These are phyloP conservation scores for Malurus melanocephalus DNA, from an alignment of 2,113 vertebrate genomes.

Conservation along the genomic window DNA sequence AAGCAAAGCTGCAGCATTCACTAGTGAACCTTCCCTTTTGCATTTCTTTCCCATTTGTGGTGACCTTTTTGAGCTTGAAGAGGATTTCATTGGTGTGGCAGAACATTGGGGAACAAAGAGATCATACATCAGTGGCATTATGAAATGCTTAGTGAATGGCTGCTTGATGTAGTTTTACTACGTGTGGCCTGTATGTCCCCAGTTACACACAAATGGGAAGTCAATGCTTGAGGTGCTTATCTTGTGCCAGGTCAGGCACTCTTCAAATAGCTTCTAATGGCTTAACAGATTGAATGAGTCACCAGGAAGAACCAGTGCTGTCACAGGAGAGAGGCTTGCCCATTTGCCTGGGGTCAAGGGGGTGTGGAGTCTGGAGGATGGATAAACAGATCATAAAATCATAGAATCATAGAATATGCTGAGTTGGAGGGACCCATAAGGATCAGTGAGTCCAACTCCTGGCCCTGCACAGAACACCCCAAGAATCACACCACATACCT, in stretches of 20 bases:
- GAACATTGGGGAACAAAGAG: not conserved
- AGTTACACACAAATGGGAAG: not conserved
- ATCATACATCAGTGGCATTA: not conserved
- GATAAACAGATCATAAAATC: not conserved
- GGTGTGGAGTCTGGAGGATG: not conserved
- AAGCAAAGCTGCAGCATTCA: not conserved
- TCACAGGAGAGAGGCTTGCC: not conserved
- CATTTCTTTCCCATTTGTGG: not conserved
- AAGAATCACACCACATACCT: not conserved
- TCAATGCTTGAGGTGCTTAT: not conserved
- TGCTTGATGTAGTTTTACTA: not conserved
- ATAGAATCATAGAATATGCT: not conserved
- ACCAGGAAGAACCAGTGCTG: not conserved
- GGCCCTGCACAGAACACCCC: not conserved
- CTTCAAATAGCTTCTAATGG: not conserved
- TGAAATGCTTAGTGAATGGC: not conserved
- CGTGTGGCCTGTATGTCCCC: not conserved
- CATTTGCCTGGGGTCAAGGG: not conserved
- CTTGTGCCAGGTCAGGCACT: not conserved
- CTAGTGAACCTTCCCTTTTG: not conserved
- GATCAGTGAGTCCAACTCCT: not conserved
- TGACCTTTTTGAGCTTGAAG: not conserved
- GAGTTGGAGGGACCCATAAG: not conserved
- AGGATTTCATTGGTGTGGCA: not conserved
- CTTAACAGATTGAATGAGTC: not conserved